Base-by-base conservation (phyloP, 2,797 vertebrate genomes). In the Coendou prehensilis region DNA sequence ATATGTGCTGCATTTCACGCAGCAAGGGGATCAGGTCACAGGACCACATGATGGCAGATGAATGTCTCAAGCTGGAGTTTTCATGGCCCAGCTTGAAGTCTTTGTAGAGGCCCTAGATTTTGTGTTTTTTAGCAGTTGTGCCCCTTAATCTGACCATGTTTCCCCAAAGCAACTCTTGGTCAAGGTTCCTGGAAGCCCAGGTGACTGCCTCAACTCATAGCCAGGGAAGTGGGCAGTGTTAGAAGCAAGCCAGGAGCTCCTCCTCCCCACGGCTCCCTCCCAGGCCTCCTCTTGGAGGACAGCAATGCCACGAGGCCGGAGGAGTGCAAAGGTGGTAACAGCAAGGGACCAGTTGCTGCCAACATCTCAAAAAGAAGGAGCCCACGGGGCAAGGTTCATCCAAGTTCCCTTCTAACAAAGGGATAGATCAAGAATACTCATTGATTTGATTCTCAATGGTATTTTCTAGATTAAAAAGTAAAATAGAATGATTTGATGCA, bases 21-120 rank as follows among this genome's bases (percentile, higher is more conserved):
- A 61, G 17, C 17, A 47, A 52, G 45, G 64, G 59, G 11, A 20
- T 47, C 41, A 63, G 57, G 57, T 50, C 64, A 37, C 33, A 45
- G 7, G 52, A 9, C 50, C 41, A 5, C 0, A 0, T 59, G 7
- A 54, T 6, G 8, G 20, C 8, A 2, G 33, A 9, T 1, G 1
- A 78, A 37, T 30, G 54, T 26, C 56, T 91, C 50, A 45, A 87
- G 26, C 64, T 17, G 0, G 4, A 28, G 13, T 3, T 80, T n/a
- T 50, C 8, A 18, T n/a, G 28, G 69, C 61, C 61, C 0, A 28
- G 6, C 37, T 41, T 41, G 37, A 41, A 41, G 37, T 78, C 26
- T 96, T 57, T 30, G 20, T 26, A 41, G 9, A 18, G 23, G 14
- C n/a, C 45, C n/a, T 18, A 76, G 54, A 71, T 54, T 83, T 64